phyloP scores from a whole-genome alignment of 2,797 vertebrate species.

The Scolopax rusticola region DNA sequence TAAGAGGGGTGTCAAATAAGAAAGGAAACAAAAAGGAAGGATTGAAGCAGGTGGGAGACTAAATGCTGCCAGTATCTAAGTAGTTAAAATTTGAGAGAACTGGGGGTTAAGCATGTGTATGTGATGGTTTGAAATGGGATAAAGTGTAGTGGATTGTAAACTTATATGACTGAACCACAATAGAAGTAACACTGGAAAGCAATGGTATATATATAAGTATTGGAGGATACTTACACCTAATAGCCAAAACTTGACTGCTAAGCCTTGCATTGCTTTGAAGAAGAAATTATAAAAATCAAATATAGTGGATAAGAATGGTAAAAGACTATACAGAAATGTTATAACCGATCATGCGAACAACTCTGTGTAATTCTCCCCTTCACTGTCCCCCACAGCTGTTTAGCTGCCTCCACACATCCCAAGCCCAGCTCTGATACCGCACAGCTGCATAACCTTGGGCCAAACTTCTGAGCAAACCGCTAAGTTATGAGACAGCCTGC shows the following conservation, averaged over 20 bases:
- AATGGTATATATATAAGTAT: neutral
- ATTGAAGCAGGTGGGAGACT: neutral
- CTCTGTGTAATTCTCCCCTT: slow-evolving; percentile 21
- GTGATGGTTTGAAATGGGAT: slow-evolving; percentile 18
- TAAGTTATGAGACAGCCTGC: slow-evolving; percentile 59
- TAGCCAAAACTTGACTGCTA: neutral
- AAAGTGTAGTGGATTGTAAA: slow-evolving; percentile 1
- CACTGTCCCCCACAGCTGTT: slow-evolving; percentile 45
- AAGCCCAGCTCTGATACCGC: slow-evolving; percentile 61
- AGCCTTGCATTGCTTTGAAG: neutral
- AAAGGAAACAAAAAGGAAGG: neutral
- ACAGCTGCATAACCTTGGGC: slow-evolving; percentile 75
- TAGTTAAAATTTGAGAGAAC: slow-evolving; percentile 10
- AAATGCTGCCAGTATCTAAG: slow-evolving; percentile 4
- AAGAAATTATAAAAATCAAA: neutral
- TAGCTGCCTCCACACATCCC: slow-evolving; percentile 37
- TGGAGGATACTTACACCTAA: neutral
- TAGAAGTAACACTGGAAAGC: neutral
- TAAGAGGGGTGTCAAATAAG: neutral
- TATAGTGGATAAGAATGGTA: neutral
- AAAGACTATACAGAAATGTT: neutral
- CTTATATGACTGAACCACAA: neutral
- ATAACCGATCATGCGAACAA: neutral
- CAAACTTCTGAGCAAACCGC: slow-evolving; percentile 64
- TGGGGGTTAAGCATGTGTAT: neutral